Conservation (phyloP, 2,113 vertebrate species). For the Mesembrinibis cayennensis region DNA sequence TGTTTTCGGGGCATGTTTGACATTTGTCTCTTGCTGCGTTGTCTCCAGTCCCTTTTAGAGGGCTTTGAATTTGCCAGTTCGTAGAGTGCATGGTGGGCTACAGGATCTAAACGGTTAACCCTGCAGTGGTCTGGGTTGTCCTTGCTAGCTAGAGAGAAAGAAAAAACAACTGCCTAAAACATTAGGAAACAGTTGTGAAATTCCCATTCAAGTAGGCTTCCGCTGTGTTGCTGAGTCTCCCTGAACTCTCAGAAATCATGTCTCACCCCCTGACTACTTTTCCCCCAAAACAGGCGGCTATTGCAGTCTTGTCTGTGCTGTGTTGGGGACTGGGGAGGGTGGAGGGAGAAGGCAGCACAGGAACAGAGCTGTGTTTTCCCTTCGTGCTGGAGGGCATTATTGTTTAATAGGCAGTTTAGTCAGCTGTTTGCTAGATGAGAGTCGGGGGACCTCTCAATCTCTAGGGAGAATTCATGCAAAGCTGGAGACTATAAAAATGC, state of each 20-base stretch:
- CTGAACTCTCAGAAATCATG: background rate
- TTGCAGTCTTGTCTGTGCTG: background rate
- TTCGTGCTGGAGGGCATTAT: conserved; percentile 22
- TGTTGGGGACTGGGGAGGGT: background rate
- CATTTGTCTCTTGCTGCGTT: conserved; percentile 19
- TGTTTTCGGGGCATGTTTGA: conserved; percentile 32
- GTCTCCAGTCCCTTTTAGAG: background rate
- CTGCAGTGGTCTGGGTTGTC: background rate
- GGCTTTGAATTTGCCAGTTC: background rate
- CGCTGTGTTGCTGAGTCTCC: background rate
- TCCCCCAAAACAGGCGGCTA: background rate
- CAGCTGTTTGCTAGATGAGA: conserved; percentile 55
- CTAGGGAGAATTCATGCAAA: conserved; percentile 53
- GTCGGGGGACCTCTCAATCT: conserved; percentile 18
- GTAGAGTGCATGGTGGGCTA: background rate
- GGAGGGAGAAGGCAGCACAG: background rate
- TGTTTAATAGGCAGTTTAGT: conserved; percentile 63
- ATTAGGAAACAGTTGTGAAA: background rate
- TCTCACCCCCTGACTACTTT: background rate
- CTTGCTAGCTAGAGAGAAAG: background rate
- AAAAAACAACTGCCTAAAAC: background rate
- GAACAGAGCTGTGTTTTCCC: background rate
- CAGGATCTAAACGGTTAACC: background rate
- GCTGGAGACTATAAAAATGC: conserved; percentile 44
- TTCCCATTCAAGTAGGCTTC: background rate